Evolutionary conservation across 2,113 vertebrate species (phyloP), one percentile per base, ranked within the genome.

Genomic region (Cyanoliseus patagonus): DNA sequence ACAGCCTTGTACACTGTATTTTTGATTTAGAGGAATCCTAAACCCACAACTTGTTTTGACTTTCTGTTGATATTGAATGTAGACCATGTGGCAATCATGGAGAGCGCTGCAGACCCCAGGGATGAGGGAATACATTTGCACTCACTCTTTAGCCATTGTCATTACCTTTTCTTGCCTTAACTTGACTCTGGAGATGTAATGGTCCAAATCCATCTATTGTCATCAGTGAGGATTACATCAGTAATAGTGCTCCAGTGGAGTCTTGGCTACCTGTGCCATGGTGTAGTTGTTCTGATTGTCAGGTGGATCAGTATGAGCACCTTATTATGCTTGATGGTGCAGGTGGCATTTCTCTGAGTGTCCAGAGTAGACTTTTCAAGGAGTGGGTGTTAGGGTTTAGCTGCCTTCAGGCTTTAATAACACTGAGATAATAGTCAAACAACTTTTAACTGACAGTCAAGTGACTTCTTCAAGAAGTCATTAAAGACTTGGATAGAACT

Each of bases 21-120:
- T 64, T 33, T 76, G 2, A 31, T 88, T 84, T 80, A n/a, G 49
- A 72, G 39, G 35, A 79, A 49, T 78, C 9, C 30, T 59, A 39
- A 61, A 69, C 15, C 39, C 31, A 6, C 6, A 13, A 28, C 52
- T 30, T 52, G 37, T 14, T 23, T 30, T 42, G 19, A n/a, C 4
- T 39, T 46, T 55, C 51, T 68, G 27, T 35, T 27, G 24, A 4
- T 35, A 6, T 24, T 59, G 15, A 59, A 13, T 59, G 35, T 57
- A 17, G 31, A 14, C 17, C 19, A 37, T 1, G 6, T 30, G 46
- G 28, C 39, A 47, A 19, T 39, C 3, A 0, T 4, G 9, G 25
- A 6, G 4, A 37, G 39, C 20, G 16, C 17, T 59, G 51, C 31
- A 53, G 42, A 33, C 5, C 17, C 28, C 1, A 4, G 27, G 18